Percentiles rank a stretch among this genome's conserved stretches.
Evolutionary conservation across 1,140 invertebrate species (phyloP).

Genomic region (Amyelois transitella): DNA sequence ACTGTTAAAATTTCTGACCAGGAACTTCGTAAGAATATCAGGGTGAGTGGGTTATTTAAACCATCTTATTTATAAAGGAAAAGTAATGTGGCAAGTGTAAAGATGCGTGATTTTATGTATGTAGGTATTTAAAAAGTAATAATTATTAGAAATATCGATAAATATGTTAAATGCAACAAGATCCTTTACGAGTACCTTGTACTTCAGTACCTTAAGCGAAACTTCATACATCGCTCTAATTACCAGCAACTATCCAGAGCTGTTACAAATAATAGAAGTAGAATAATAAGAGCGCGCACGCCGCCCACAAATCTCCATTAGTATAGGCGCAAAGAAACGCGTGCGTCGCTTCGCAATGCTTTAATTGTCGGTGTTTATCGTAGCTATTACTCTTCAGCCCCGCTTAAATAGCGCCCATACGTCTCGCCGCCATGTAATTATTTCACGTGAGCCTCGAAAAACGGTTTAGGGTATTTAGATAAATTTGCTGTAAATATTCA

Average conservation of each 20-base stretch:
- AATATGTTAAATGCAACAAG: too few species aligned
- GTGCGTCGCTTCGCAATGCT: slow-evolving; percentile 69
- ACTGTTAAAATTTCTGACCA: too few species aligned
- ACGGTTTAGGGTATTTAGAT: slow-evolving; percentile 14
- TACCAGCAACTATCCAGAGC: not conserved
- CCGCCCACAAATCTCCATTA: slow-evolving; percentile 62
- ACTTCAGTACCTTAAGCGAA: too few species aligned
- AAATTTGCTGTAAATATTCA: not conserved
- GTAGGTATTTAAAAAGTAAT: too few species aligned
- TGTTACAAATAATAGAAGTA: not conserved
- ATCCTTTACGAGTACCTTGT: too few species aligned
- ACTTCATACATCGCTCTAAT: not conserved
- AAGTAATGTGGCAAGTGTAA: too few species aligned
- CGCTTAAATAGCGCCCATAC: slow-evolving; percentile 67
- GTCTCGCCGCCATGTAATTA: slow-evolving; percentile 68
- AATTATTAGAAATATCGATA: too few species aligned
- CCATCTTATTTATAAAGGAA: too few species aligned
- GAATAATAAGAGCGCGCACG: slow-evolving; percentile 2
- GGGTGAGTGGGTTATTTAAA: too few species aligned
- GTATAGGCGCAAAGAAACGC: slow-evolving; percentile 63
- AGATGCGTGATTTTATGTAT: too few species aligned
- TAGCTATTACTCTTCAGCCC: slow-evolving; percentile 59
- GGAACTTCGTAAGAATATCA: too few species aligned
- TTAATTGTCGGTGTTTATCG: slow-evolving; percentile 71
- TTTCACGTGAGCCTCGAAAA: slow-evolving; percentile 67